A percentile compares a stretch with the other conserved stretches of the same genome.
These are phyloP conservation scores for Hydractinia symbiolongicarpus DNA, from an alignment of 30 jellyfish, hydroid and myxozoan species.

Conservation along the genomic window DNA sequence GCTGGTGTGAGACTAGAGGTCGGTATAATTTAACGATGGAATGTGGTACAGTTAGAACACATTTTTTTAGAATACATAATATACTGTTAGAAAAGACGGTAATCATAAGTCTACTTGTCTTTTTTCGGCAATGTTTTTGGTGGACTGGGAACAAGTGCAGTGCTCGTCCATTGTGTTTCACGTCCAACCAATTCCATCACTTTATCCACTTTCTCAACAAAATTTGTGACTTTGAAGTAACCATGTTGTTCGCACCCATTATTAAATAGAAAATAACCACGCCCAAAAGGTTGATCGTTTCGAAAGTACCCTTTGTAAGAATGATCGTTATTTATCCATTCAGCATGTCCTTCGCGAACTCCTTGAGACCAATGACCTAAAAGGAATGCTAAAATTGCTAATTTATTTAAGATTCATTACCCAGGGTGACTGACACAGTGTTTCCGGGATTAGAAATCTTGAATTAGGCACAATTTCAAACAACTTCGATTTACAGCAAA, in stretches of 20 bases:
- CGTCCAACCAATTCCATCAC: conserved; percentile 59
- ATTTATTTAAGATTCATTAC: no score
- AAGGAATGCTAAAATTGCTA: background rate
- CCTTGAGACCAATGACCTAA: conserved; percentile 72
- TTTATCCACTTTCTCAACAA: conserved; percentile 50
- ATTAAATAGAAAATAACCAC: conserved; percentile 41
- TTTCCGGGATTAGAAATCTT: no score
- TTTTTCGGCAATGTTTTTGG: background rate
- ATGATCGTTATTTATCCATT: conserved; percentile 37
- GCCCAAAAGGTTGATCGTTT: conserved; percentile 52
- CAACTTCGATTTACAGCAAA: no score
- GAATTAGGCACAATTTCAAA: no score
- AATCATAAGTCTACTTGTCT: no score
- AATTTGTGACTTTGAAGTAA: conserved; percentile 44
- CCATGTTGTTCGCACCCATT: conserved; percentile 74
- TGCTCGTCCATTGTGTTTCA: conserved; percentile 67
- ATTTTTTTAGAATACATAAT: no score
- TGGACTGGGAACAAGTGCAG: background rate
- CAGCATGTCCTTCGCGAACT: conserved; percentile 49
- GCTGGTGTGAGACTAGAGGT: no score
- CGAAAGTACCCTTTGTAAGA: conserved; percentile 49
- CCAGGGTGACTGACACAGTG: no score
- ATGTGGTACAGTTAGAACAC: no score
- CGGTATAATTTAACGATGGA: no score
- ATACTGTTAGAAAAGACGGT: no score